Conservation (phyloP, 2,113 vertebrate species). For the Dipodomys ordii region DNA sequence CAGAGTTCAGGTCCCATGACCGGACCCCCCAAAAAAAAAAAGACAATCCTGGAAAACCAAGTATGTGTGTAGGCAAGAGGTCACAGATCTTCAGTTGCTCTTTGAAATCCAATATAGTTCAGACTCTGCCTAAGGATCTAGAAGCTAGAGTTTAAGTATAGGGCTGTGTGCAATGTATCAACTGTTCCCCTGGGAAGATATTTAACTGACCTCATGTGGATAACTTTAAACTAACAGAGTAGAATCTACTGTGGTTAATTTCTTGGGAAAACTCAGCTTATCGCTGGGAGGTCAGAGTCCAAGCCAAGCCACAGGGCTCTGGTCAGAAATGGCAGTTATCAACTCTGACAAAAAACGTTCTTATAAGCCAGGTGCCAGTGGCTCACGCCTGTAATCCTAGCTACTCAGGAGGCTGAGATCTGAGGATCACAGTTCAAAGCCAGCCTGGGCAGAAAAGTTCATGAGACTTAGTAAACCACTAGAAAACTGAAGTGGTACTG, state of each 20-base stretch:
- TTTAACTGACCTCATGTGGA: background rate
- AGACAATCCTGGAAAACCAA: background rate
- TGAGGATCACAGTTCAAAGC: no score
- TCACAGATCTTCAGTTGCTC: background rate
- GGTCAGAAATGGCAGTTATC: slow-evolving; percentile 49
- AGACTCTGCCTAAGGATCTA: background rate
- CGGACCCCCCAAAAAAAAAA: no score
- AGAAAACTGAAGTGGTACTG: no score
- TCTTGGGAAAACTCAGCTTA: slow-evolving; percentile 26
- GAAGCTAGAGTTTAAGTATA: background rate
- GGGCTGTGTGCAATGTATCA: background rate
- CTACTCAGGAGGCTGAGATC: no score
- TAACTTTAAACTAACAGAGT: background rate
- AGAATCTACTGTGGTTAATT: background rate
- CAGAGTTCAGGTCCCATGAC: no score
- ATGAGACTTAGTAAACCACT: no score
- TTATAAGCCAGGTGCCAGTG: slow-evolving; percentile 7
- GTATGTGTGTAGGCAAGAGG: no score
- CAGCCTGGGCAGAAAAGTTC: no score
- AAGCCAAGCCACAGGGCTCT: background rate
- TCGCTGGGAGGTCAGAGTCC: background rate
- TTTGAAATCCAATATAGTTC: background rate
- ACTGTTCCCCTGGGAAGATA: background rate
- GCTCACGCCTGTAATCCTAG: no score
- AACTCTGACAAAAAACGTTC: slow-evolving; percentile 56